phyloP scores from a whole-genome alignment of 1,140 invertebrate genomes.

The Orchestia grillus region DNA sequence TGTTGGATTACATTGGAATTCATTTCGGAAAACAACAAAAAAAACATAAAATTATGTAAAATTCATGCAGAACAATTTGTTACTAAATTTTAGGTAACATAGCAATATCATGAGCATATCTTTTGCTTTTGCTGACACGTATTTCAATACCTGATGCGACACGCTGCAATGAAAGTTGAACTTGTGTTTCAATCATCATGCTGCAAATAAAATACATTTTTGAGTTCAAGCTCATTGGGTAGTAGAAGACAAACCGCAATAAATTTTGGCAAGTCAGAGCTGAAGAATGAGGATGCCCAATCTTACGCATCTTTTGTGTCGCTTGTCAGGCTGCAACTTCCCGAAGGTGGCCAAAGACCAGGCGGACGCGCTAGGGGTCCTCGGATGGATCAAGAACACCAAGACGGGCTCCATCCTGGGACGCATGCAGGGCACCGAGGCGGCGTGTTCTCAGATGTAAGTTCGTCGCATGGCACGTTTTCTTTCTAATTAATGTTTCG shows the following conservation, averaged over 20 bases:
- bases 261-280: too few relatives aligned
- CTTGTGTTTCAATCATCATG: not conserved
- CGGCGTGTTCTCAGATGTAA: conserved; percentile 87
- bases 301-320: not conserved
- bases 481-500: too few relatives aligned
- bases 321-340: conserved; percentile 81
- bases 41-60: too few relatives aligned
- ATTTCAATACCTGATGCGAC: too few relatives aligned
- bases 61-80: too few relatives aligned
- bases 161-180: not conserved
- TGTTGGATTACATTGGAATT: too few relatives aligned
- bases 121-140: too few relatives aligned
- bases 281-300: too few relatives aligned
- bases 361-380: conserved; percentile 79
- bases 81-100: too few relatives aligned
- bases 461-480: conserved; percentile 68
- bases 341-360: conserved; percentile 89
- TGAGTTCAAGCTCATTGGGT: not conserved
- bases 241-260: not conserved
- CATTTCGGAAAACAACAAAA: too few relatives aligned
- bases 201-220: not conserved
- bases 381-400: conserved; percentile 93
- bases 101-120: too few relatives aligned
- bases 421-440: conserved; percentile 86
- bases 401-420: conserved; percentile 87